Percentiles rank a stretch among this genome's conserved stretches.
Evolutionary conservation across 2,797 vertebrate genomes (phyloP).

Genomic region (Cyclopterus lumpus): DNA sequence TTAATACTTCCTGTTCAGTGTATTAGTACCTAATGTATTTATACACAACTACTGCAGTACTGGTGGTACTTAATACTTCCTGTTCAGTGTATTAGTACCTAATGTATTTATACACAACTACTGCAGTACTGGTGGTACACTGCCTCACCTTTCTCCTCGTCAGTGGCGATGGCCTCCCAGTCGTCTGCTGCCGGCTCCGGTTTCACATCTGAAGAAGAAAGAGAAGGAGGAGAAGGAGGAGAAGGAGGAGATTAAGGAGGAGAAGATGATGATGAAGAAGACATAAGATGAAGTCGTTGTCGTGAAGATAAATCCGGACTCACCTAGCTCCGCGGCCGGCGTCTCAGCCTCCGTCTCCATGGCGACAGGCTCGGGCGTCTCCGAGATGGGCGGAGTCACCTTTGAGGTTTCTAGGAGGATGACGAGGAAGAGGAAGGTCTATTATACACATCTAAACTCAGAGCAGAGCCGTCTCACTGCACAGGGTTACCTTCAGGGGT

Average conservation of each 20-base stretch:
- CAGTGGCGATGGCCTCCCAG: slow-evolving; percentile 80
- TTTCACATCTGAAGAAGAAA: slow-evolving; percentile 58
- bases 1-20: neutral
- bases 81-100: no score
- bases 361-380: slow-evolving; percentile 70
- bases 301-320: neutral
- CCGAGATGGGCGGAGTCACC: slow-evolving; percentile 67
- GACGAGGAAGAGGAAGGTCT: neutral
- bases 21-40: no score
- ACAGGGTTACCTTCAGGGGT: slow-evolving; percentile 87
- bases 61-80: neutral
- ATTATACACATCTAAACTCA: neutral
- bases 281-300: neutral
- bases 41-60: neutral
- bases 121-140: neutral
- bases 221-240: neutral
- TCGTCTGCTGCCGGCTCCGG: slow-evolving; percentile 68
- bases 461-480: no score
- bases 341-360: slow-evolving; percentile 46
- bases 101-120: neutral
- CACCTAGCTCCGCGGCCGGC: neutral
- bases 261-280: neutral
- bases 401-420: slow-evolving; percentile 71
- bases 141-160: slow-evolving; percentile 76
- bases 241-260: neutral